Evolutionary conservation across 1,140 invertebrate species (phyloP).

Genomic region (Drosophila virilis): DNA sequence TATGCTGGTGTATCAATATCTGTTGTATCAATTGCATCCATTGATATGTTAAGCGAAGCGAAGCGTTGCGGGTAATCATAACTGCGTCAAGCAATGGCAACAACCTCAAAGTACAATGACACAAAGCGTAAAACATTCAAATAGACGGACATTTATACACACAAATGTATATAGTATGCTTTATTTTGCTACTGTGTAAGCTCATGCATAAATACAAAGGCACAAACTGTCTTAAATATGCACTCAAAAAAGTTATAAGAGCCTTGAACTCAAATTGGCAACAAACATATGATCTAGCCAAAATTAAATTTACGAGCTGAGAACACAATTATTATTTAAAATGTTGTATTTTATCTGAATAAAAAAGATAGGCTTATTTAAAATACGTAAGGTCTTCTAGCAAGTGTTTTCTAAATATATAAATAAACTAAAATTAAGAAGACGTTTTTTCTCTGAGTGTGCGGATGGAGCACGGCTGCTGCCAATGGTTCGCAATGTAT

Average conservation of each 20-base stretch:
- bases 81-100: slow-evolving; percentile 18
- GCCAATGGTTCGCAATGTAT: slow-evolving; percentile 17
- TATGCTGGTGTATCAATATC: background rate
- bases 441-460: background rate
- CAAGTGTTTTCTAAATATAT: no score
- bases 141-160: background rate
- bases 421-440: background rate
- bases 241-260: background rate
- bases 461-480: slow-evolving; percentile 2
- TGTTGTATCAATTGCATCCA: background rate
- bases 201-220: slow-evolving; percentile 56
- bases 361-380: no score
- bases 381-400: no score
- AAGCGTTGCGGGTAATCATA: slow-evolving; percentile 12
- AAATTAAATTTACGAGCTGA: background rate
- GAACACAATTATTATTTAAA: no score
- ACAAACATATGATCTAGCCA: background rate
- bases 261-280: background rate
- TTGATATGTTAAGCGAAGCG: slow-evolving; percentile 9
- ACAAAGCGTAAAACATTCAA: slow-evolving; percentile 4
- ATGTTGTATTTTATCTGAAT: no score
- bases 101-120: slow-evolving; percentile 29
- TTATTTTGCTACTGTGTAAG: slow-evolving; percentile 22
- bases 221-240: slow-evolving; percentile 26
- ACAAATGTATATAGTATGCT: background rate